A percentile compares a stretch with the other conserved stretches of the same genome.
phyloP scores from a whole-genome alignment of 2,113 vertebrate species.

The Mus spicilegus region DNA sequence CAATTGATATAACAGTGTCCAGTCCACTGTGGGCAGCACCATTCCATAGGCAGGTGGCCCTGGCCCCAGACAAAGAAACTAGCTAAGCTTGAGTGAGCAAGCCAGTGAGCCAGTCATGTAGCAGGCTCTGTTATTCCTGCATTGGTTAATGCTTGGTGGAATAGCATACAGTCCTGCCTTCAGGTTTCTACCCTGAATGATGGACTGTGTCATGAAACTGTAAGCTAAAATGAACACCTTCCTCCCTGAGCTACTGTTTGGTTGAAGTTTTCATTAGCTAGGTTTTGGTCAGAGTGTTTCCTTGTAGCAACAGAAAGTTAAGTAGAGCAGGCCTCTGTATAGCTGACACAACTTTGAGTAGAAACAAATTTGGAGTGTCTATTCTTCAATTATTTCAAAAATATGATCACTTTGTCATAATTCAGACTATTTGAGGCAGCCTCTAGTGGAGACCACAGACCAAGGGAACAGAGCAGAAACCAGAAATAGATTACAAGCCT shows the following conservation, averaged over 20 bases:
- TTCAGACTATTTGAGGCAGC: accelerated
- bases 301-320: background rate
- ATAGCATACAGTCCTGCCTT: background rate
- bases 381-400: background rate
- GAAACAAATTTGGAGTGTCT: background rate
- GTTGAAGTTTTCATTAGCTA: background rate
- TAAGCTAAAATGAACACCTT: background rate
- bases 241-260: no score
- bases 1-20: background rate
- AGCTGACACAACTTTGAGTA: background rate
- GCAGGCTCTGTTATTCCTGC: background rate
- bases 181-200: background rate
- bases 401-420: background rate
- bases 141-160: background rate
- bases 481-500: accelerated
- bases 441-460: accelerated
- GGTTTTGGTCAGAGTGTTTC: background rate
- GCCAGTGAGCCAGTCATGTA: background rate
- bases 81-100: background rate
- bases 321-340: no score
- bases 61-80: background rate
- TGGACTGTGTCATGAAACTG: no score
- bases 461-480: accelerated
- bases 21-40: no score
- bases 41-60: background rate